Evolutionary conservation across 2,113 vertebrate species (phyloP), one percentile per base, ranked within the genome.

Genomic region (Myotis yumanensis): DNA sequence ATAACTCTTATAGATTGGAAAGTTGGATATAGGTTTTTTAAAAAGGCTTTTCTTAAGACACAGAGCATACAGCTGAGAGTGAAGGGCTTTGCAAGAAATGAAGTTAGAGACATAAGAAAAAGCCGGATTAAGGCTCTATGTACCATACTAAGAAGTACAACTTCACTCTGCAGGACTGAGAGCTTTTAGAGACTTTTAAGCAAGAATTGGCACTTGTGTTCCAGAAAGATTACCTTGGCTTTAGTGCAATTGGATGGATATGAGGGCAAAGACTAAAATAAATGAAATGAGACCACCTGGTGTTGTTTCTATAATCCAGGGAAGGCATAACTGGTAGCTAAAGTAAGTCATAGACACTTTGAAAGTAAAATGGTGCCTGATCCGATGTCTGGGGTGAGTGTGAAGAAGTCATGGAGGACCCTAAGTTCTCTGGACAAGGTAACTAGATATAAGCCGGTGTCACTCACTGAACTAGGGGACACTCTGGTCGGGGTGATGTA

Each of bases 121-220:
- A 90, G 20, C 35, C 71, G 94, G 68, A 92, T 80, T 37, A 85
- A 85, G n/a, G 59, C 40, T 68, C 18, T 20, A 37, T 0, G 8
- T 62, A 30, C 46, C 30, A 11, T 66, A 51, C 71, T 69, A 46
- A 82, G 48, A 59, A 95, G 22, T 37, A 28, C 0, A 0, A 85
- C 46, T 76, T 93, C 28, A 54, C 37, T 57, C 69, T 30, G 81
- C n/a, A 88, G 0, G 16, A 48, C 3, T 25, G 66, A 90, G 51
- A 57, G 77, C 86, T 90, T 88, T 92, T 35, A 40, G 59, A 93
- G 69, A 85, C 92, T 88, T 94, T 95, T 80, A 92, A 96, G 80
- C 85, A 87, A 37, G 43, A 79, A 71, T 17, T 92, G 81, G 82
- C 69, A 83, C 66, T 94, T 90, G 23, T 82, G 7, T 82, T 92